phyloP scores from a whole-genome alignment of 2,113 vertebrate species.

The Castor canadensis region DNA sequence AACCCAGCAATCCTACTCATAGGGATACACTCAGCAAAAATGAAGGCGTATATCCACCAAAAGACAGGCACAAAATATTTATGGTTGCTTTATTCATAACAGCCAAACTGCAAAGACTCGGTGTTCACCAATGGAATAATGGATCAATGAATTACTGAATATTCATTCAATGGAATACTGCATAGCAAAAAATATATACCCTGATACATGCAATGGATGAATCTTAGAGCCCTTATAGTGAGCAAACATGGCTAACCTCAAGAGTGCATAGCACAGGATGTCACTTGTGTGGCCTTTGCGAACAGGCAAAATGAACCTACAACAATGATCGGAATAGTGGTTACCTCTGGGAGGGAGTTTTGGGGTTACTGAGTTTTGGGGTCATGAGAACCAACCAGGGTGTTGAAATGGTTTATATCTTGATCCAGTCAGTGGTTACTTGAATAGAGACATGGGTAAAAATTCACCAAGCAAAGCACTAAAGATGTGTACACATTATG shows the following conservation, averaged over 20 bases:
- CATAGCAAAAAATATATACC: constrained; percentile 34
- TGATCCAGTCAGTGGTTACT: neutral
- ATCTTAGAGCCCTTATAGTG: neutral
- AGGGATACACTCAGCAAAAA: constrained; percentile 27
- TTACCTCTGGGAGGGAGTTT: neutral
- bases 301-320: neutral
- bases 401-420: neutral
- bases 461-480: constrained; percentile 18
- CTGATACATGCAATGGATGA: neutral
- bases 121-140: neutral
- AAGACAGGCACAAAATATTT: constrained; percentile 22
- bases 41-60: neutral
- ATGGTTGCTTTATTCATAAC: constrained; percentile 22
- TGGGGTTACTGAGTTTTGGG: neutral
- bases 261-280: neutral
- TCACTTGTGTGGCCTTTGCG: neutral
- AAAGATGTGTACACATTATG: neutral
- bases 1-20: neutral
- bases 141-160: constrained; percentile 22
- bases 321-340: neutral
- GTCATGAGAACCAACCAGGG: neutral
- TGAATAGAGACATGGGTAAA: neutral
- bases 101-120: neutral
- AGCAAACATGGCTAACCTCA: neutral
- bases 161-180: neutral